Base-by-base conservation (phyloP, 2,113 vertebrate genomes). In the Sebastes fasciatus region DNA sequence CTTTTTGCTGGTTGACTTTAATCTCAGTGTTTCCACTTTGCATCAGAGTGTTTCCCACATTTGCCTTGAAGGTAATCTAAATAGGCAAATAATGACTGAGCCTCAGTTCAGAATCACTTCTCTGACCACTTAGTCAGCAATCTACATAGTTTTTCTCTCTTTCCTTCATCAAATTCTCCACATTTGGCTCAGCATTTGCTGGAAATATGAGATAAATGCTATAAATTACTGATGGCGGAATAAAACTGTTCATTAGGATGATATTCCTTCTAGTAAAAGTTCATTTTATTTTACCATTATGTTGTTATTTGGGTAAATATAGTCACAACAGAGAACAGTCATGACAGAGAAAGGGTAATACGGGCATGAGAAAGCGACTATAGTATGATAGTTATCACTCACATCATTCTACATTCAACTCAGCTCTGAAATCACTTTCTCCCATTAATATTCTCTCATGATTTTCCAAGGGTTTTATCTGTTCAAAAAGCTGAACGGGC, bases 401-500 rank as follows among this genome's bases (percentile, higher is more conserved):
- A 83, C 62, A 5, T 81, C 63, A 60, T 78, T 73, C 51, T 77
- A 58, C 71, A 64, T 77, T 83, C 54, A 76, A 64, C 77, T 87
- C 70, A 73, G 70, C 69, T 88, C 82, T 86, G 79, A 89, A 92
- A 91, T 90, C 40, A 64, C 65, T 80, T 85, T 73, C 48, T 66
- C 21, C 43, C 40, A 82, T 89, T 78, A 89, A 89, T 89, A 87
- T 89, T 93, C 77, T 86, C 43, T 46, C 52, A 58, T 79, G 48
- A 87, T 78, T 86, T 77, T 84, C 58, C 55, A 57, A 52, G 45
- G 46, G 46, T 66, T 83, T 87, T 83, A 87, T 90, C 84, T 79
- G 57, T 79, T 89, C 79, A 86, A 78, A 85, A 85, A 84, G 85
- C 69, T 74, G 65, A 89, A 87, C 17, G 46, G 70, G 66, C 64